Evolutionary conservation across 1,140 invertebrate genomes (phyloP).

Genomic region (Pseudomyrmex pallidus): DNA sequence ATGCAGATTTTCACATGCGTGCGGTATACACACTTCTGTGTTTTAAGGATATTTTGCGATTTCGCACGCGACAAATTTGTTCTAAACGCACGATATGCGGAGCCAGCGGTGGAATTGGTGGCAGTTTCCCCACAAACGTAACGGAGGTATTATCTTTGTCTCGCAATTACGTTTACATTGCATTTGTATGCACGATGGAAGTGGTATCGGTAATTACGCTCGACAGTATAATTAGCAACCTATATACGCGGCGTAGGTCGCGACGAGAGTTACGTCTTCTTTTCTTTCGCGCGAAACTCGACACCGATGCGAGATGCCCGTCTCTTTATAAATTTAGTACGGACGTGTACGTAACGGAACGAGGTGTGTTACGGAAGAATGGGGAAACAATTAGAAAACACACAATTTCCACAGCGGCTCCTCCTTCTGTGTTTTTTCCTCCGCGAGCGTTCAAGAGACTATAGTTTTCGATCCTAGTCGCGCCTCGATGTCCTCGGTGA

Average conservation of each 20-base stretch:
- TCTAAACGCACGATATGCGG: not conserved
- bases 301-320: not conserved
- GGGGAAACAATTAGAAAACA: constrained; percentile 38
- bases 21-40: not conserved
- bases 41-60: not conserved
- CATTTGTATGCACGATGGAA: constrained; percentile 13
- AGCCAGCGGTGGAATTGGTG: not conserved
- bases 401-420: constrained; percentile 25
- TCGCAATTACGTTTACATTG: constrained; percentile 39
- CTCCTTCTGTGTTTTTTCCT: constrained; percentile 38
- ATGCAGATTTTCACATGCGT: constrained; percentile 15
- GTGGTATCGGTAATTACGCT: constrained; percentile 54
- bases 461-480: constrained; percentile 8
- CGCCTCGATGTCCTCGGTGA: constrained; percentile 63
- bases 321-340: constrained; percentile 52
- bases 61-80: not conserved
- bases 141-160: not conserved
- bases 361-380: constrained; percentile 22
- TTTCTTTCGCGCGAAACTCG: not conserved
- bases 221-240: constrained; percentile 36
- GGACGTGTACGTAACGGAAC: constrained; percentile 42
- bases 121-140: not conserved
- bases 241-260: constrained; percentile 13
- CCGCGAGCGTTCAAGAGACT: constrained; percentile 22
- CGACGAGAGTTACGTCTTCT: not conserved